Evolutionary conservation across 2,113 vertebrate species (phyloP).

Genomic region (Rhipidura dahli): DNA sequence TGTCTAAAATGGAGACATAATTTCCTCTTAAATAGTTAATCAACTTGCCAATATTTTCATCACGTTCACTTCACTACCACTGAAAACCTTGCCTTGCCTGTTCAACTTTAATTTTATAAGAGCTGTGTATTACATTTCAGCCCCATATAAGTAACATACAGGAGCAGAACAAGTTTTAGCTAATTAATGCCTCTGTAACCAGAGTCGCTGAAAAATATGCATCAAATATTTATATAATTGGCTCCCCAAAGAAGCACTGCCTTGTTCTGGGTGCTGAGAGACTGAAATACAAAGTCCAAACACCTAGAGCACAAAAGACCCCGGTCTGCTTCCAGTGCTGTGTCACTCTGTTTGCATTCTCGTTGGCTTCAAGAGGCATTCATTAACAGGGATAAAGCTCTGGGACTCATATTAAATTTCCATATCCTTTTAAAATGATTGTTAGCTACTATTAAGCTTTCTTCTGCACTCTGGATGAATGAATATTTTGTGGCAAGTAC

Average conservation of each 20-base stretch:
- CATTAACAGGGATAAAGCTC: neutral
- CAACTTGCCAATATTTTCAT: neutral
- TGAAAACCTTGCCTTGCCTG: neutral
- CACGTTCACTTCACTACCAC: neutral
- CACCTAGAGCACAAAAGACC: neutral
- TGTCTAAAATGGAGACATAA: neutral
- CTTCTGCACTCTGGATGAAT: neutral
- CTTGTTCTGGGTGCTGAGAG: neutral
- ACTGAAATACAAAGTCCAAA: neutral
- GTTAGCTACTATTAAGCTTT: neutral
- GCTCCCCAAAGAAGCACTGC: neutral
- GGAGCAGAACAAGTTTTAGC: neutral
- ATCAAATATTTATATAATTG: constrained; percentile 52
- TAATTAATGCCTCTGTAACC: constrained; percentile 46
- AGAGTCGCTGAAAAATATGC: neutral
- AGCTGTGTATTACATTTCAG: constrained; percentile 33
- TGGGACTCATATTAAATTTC: neutral
- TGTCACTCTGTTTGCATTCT: neutral
- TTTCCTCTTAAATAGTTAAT: constrained; percentile 18
- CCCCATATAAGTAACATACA: constrained; percentile 7
- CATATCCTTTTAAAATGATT: neutral
- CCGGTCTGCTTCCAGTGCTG: neutral
- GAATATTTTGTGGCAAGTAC: neutral
- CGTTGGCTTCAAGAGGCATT: neutral
- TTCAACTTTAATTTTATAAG: constrained; percentile 18